Conservation (phyloP, 2,888 invertebrate genomes). For the Ariolimax columbianus region DNA sequence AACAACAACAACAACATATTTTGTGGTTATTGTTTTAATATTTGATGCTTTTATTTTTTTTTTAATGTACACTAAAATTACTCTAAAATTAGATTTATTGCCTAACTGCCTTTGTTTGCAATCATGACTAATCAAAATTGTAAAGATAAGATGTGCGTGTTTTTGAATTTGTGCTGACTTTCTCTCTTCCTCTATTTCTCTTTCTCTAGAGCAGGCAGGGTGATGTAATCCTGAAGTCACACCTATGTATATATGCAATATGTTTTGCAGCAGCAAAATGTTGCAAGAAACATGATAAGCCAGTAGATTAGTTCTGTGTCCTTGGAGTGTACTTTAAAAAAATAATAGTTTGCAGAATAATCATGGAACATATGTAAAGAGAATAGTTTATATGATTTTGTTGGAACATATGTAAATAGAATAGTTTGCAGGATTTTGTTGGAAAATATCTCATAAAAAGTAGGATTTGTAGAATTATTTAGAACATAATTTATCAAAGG, state of each 20-base stretch:
- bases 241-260: neutral
- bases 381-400: too few relatives aligned
- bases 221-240: neutral
- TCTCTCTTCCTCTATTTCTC: too few relatives aligned
- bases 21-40: too few relatives aligned
- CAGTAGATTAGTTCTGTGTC: neutral
- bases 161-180: neutral
- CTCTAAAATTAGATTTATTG: too few relatives aligned
- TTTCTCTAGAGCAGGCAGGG: neutral
- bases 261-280: neutral
- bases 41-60: too few relatives aligned
- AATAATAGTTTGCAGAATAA: neutral
- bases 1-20: too few relatives aligned
- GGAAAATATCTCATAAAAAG: too few relatives aligned
- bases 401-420: too few relatives aligned
- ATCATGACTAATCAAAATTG: conserved; percentile 2
- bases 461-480: neutral
- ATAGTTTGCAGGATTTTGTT: too few relatives aligned
- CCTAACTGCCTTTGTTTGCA: too few relatives aligned
- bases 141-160: neutral
- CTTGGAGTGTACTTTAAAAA: neutral
- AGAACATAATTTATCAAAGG: neutral
- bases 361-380: too few relatives aligned
- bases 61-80: too few relatives aligned
- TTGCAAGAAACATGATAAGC: neutral